Evolutionary conservation across 2,888 invertebrate genomes (phyloP).

Genomic region (Lacanobia wlatinum): DNA sequence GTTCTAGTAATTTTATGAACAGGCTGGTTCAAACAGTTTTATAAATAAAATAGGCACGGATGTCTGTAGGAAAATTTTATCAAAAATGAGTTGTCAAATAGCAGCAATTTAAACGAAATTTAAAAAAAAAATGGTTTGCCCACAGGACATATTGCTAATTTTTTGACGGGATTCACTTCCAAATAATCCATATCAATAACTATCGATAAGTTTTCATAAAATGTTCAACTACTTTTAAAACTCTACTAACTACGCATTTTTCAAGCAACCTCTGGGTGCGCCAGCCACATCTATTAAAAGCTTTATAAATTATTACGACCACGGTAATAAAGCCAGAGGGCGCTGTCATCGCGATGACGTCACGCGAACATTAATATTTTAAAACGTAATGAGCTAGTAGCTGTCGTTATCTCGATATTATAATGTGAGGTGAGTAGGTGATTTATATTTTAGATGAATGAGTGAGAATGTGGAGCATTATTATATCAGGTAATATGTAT

Average conservation of each 20-base stretch:
- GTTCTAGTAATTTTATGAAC: too few species aligned
- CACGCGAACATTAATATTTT: conserved; percentile 56
- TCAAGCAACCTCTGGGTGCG: conserved; percentile 4
- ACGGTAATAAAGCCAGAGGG: conserved; percentile 38
- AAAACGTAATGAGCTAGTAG: conserved; percentile 30
- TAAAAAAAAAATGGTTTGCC: too few species aligned
- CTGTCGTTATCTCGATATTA: conserved; percentile 10
- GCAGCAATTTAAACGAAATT: too few species aligned
- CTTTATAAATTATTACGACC: conserved; percentile 48
- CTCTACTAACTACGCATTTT: background rate
- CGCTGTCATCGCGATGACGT: conserved; percentile 42
- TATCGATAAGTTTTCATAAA: background rate
- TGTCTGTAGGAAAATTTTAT: too few species aligned
- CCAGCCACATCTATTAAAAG: conserved; percentile 26
- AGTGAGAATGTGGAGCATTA: background rate
- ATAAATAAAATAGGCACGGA: too few species aligned
- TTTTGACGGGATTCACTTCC: background rate
- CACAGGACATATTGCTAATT: background rate
- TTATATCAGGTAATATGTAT: background rate
- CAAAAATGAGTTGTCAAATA: too few species aligned
- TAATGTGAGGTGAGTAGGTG: background rate
- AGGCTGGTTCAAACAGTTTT: too few species aligned
- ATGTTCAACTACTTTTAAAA: background rate
- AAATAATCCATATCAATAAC: background rate
- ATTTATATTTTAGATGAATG: conserved; percentile 5